Percentiles rank a stretch among this genome's conserved stretches.
These are phyloP conservation scores for Trichomycterus rosablanca DNA, from an alignment of 2,113 vertebrate species.

Conservation along the genomic window DNA sequence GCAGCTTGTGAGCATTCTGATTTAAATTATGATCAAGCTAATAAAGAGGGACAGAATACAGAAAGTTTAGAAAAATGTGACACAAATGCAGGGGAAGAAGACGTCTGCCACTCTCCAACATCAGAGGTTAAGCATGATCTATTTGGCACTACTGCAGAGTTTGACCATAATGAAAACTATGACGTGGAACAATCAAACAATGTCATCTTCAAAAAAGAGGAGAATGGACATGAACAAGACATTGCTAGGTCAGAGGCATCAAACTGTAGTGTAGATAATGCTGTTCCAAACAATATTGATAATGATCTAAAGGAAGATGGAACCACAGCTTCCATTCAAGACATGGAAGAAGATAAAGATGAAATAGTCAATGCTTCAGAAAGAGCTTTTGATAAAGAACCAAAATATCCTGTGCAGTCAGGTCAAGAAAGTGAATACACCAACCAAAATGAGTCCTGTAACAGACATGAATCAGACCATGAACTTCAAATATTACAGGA, in stretches of 20 bases:
- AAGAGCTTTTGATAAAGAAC: conserved; percentile 3
- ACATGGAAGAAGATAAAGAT: conserved; percentile 4
- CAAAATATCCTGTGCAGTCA: neutral
- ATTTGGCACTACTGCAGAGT: too few species aligned
- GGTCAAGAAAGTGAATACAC: neutral
- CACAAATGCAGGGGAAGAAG: conserved; percentile 1
- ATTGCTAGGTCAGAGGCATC: neutral
- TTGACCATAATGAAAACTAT: conserved; percentile 25
- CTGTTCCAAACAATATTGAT: neutral
- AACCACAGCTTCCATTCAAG: neutral
- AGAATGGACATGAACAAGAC: neutral
- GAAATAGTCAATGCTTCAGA: too few species aligned
- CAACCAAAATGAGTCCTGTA: neutral
- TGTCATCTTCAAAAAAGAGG: neutral
- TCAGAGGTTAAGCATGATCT: conserved; percentile 7
- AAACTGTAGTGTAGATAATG: conserved; percentile 14
- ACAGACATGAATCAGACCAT: neutral
- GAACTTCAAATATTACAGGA: neutral
- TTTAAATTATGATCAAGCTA: conserved; percentile 17
- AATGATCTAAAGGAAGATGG: too few species aligned
- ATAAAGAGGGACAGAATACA: neutral
- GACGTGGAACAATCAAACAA: neutral
- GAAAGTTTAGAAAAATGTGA: conserved; percentile 1
- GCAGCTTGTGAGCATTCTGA: neutral
- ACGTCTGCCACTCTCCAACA: neutral